Percentiles rank a stretch among this genome's conserved stretches.
Conservation (phyloP, 2,888 invertebrate genomes). For the Zygothrica quintamaculata region DNA sequence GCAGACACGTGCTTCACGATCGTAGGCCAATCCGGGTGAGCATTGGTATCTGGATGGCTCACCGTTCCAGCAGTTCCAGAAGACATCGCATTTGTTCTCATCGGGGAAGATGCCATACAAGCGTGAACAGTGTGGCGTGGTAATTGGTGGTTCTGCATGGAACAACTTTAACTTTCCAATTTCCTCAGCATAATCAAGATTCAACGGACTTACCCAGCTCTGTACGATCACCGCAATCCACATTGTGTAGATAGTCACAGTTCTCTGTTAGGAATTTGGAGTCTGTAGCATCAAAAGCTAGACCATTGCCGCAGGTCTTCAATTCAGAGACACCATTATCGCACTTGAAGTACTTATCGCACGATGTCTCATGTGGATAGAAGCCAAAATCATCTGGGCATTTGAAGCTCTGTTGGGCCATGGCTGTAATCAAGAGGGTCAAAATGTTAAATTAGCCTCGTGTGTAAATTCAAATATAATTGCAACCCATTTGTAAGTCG, state of each 20-base stretch:
- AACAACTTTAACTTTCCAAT: no score
- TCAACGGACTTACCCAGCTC: conserved; percentile 89
- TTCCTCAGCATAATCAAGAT: no score
- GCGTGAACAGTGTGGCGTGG: conserved; percentile 92
- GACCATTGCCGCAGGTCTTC: conserved; percentile 96
- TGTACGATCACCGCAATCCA: conserved; percentile 94
- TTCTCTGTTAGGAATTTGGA: conserved; percentile 96
- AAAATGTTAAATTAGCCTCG: conserved; percentile 23
- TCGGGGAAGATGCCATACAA: conserved; percentile 97
- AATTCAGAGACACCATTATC: conserved; percentile 94
- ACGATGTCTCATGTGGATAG: conserved; percentile 94
- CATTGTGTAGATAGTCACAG: conserved; percentile 97
- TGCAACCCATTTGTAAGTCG: conserved; percentile 40
- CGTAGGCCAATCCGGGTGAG: conserved; percentile 97
- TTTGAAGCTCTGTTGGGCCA: conserved; percentile 93
- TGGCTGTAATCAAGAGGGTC: conserved; percentile 86
- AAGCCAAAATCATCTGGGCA: conserved; percentile 97
- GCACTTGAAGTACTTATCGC: conserved; percentile 98
- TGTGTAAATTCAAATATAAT: conserved; percentile 40
- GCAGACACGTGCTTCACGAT: conserved; percentile 95
- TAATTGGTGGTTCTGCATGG: conserved; percentile 90
- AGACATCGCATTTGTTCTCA: conserved; percentile 94
- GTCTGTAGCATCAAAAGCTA: conserved; percentile 95
- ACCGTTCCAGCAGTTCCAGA: conserved; percentile 99
- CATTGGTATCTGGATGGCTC: conserved; percentile 97